Base-by-base conservation (phyloP, 2,888 invertebrate genomes). In the Epinotia nisella region DNA sequence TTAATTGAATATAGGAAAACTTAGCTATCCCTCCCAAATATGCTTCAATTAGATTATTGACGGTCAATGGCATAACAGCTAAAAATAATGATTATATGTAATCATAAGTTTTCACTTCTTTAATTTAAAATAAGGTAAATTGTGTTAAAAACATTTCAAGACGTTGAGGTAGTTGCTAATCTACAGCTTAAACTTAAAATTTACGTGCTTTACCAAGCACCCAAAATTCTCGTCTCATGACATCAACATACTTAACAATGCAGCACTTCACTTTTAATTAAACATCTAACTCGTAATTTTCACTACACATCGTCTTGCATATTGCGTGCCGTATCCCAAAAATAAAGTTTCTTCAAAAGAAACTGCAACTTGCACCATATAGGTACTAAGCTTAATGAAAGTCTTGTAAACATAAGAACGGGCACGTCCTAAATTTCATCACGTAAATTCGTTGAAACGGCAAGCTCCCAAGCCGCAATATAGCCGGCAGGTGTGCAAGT, bases 401-500 rank as follows among this genome's bases (percentile, higher is more conserved):
- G 66, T 66, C 51, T 24, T 59, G 53, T 67, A 53, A 49, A 58
- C 58, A 64, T 62, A 68, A 61, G 51, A 59, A 39, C 66, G 49
- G 53, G 29, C 19, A 29, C 70, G 56, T 41, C 65, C 67, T 70
- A 65, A 80, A 76, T 77, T 74, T 60, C 56, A 62, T 13, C 21
- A 77, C 80, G 80, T 86, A 76, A 80, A 78, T 85, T 78, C 79
- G 78, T 75, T 77, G 70, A 74, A 53, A 70, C 82, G 83, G 84
- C 86, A 85, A 76, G 75, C 77, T 83, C 87, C 86, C 86, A 85
- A 85, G 82, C 87, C 86, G 76, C 86, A 85, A 80, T 82, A 81
- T 81, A 81, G 82, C 85, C 79, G 79, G 86, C 90, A 91, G 91
- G 89, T 91, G 91, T 82, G 83, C 86, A 77, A 81, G 79, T 81